Evolutionary conservation across 2,113 vertebrate genomes (phyloP).

Genomic region (Megaceryle maxima): DNA sequence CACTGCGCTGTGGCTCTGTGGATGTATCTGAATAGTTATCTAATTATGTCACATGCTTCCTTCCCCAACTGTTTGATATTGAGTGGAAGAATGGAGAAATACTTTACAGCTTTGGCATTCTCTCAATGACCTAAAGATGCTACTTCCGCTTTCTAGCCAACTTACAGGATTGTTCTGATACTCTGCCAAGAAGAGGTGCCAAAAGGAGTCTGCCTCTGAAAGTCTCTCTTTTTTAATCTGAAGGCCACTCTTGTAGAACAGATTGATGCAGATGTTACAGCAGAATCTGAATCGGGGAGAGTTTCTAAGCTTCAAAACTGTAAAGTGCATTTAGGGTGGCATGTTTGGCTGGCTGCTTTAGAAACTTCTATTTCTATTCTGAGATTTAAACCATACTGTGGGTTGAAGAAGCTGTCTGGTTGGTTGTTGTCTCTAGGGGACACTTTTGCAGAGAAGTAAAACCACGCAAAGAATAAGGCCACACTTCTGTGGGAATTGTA

Average conservation of each 20-base stretch:
- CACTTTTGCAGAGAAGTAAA: neutral
- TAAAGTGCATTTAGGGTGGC: neutral
- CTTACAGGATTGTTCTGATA: neutral
- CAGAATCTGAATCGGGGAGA: neutral
- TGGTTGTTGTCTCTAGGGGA: neutral
- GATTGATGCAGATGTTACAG: neutral
- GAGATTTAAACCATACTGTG: neutral
- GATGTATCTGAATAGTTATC: neutral
- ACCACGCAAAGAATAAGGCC: neutral
- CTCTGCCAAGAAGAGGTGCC: slow-evolving; percentile 25
- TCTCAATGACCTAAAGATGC: neutral
- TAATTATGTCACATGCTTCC: neutral
- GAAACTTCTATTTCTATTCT: neutral
- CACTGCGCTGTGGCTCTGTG: neutral
- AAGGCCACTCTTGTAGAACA: neutral
- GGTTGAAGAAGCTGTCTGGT: neutral
- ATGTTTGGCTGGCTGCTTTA: neutral
- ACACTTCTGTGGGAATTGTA: neutral
- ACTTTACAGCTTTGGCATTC: too few relatives aligned
- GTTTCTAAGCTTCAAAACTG: neutral
- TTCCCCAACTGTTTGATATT: neutral
- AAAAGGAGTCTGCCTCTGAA: neutral
- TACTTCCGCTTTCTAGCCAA: slow-evolving; percentile 13
- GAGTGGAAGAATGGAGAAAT: slow-evolving; percentile 5
- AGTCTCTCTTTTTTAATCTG: neutral